phyloP scores from a whole-genome alignment of 2,797 vertebrate genomes.

The Myotis planiceps region DNA sequence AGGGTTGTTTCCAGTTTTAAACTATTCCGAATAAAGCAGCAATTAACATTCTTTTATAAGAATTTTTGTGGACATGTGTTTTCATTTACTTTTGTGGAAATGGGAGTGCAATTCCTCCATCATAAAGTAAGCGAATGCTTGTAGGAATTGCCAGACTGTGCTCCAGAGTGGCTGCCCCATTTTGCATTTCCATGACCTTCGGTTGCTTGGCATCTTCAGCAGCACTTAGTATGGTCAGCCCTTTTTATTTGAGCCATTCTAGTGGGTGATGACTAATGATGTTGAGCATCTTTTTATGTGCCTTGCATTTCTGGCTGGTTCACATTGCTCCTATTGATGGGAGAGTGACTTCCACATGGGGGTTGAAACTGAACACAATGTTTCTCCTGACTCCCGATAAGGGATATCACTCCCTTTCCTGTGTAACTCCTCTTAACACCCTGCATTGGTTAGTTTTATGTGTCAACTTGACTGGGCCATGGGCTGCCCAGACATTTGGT shows the following conservation, averaged over 20 bases:
- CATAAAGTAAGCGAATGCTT: not conserved
- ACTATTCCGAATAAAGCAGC: not conserved
- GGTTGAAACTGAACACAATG: not conserved
- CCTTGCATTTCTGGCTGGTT: not conserved
- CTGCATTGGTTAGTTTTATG: not conserved
- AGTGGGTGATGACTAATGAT: not conserved
- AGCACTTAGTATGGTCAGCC: not conserved
- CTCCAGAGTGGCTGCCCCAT: not conserved
- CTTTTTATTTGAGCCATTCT: not conserved
- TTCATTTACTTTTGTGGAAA: constrained; percentile 10
- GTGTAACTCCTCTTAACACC: not conserved
- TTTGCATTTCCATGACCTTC: not conserved
- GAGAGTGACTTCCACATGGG: not conserved
- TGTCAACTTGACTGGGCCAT: not conserved
- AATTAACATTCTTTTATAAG: not conserved
- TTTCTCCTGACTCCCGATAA: not conserved
- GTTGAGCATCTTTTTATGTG: not conserved
- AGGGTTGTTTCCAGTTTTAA: constrained; percentile 7
- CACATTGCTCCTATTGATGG: not conserved
- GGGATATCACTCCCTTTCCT: not conserved
- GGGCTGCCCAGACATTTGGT: not conserved
- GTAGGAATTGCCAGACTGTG: not conserved
- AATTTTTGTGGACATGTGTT: not conserved
- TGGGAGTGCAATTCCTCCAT: not conserved
- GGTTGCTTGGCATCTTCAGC: not conserved